Base-by-base conservation (phyloP, 2,888 invertebrate genomes). In the Aphidius colemani region DNA sequence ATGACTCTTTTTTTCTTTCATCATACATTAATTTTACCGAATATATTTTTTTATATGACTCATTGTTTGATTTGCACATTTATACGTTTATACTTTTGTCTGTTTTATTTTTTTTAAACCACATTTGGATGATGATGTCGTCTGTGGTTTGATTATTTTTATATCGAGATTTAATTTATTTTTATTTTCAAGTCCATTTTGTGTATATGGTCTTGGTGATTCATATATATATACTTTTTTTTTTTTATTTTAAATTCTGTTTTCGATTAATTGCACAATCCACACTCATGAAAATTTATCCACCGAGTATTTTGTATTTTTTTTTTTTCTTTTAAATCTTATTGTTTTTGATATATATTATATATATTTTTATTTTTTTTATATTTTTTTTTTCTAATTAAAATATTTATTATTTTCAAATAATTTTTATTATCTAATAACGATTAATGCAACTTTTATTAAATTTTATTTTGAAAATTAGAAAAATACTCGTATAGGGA, bases 381-480 rank as follows among this genome's bases (percentile, higher is more conserved):
- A 65, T 66, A 75, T 76, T 76, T 72, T 71, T 73, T 72, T 75
- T 66, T 67, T 71, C 77, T 79, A 79, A 71, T 75, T 78, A 80
- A 80, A 80, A 79, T 81, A 80, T 79, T 70, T 71, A 75, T 66
- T 66, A 46, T 64, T 13, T 64, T 46, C 63, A 65, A 64, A 51
- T 67, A 53, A 61, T 40, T 50, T 57, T 55, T 61, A 59, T 60
- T 49, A 48, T 81, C 79, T 81, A 81, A 76, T 80, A 81, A 82
- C 80, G 80, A 79, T 78, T 56, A 81, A 81, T 81, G 76, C 79
- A 81, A 81, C 81, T 75, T 80, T 70, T 13, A 1, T 73, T 79
- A 78, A 81, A 80, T 81, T 80, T 77, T 77, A 77, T 74, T 79
- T 80, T 78, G 81, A 80, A 81, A 81, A 76, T 81, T 80, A 81